Evolutionary conservation across 2,113 vertebrate genomes (phyloP).

Genomic region (Nycticryphes semicollaris): DNA sequence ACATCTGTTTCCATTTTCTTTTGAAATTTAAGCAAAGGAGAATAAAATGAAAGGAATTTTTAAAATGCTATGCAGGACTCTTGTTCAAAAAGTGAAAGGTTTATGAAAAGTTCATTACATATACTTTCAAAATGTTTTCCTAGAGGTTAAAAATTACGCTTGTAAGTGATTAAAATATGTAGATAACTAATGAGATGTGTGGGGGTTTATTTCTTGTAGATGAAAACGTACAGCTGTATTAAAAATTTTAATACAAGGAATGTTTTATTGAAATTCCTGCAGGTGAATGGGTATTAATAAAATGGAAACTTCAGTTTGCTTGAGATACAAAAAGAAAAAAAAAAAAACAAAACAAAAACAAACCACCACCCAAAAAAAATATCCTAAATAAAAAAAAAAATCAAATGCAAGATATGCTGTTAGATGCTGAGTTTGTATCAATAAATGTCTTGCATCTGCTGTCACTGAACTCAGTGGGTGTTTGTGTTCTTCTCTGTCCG

Average conservation of each 20-base stretch:
- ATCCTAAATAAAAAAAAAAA: neutral
- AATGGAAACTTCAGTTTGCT: conserved; percentile 46
- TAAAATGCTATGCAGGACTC: neutral
- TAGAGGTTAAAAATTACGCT: conserved; percentile 57
- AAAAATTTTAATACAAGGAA: conserved; percentile 30
- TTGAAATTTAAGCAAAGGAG: neutral
- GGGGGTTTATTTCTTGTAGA: conserved; percentile 40
- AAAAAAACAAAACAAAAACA: neutral
- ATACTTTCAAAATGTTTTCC: conserved; percentile 49
- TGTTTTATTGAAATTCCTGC: conserved; percentile 18
- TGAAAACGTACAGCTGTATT: neutral
- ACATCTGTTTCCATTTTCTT: conserved; percentile 47
- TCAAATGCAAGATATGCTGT: conserved; percentile 8
- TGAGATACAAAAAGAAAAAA: neutral
- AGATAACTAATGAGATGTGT: conserved; percentile 49
- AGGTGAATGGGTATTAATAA: conserved; percentile 1
- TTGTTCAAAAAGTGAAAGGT: conserved; percentile 23
- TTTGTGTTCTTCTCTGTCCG: conserved; percentile 30
- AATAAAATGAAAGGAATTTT: neutral
- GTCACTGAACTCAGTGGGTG: neutral
- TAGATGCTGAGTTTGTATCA: conserved; percentile 50
- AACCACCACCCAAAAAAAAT: neutral
- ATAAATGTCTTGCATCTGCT: conserved; percentile 65
- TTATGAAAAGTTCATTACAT: neutral
- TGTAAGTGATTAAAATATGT: conserved; percentile 47